A percentile compares a stretch with the other conserved stretches of the same genome.
Evolutionary conservation across 2,888 invertebrate genomes (phyloP).

Genomic region (Clivina fossor): DNA sequence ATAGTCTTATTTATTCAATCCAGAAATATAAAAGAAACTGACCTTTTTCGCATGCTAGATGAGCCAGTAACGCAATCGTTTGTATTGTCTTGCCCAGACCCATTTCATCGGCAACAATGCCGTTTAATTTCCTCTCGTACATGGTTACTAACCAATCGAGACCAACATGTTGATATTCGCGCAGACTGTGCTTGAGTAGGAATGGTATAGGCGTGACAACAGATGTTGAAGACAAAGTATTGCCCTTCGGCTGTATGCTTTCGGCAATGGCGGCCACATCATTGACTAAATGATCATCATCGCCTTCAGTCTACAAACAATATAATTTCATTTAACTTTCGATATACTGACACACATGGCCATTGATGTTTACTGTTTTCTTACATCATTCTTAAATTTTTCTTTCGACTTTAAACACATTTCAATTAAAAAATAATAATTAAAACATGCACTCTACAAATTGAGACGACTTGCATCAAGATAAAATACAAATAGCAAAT

Average conservation of each 20-base stretch:
- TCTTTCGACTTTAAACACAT: too few species aligned
- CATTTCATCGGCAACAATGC: constrained; percentile 97
- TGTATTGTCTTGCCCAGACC: constrained; percentile 97
- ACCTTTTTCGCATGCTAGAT: constrained; percentile 87
- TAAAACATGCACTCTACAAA: too few species aligned
- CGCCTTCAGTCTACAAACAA: constrained; percentile 54
- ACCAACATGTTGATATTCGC: constrained; percentile 97
- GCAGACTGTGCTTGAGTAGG: constrained; percentile 82
- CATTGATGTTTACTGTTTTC: too few species aligned
- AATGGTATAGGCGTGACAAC: constrained; percentile 93
- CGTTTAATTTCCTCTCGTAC: constrained; percentile 92
- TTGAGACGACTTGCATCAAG: too few species aligned
- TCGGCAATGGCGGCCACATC: constrained; percentile 93
- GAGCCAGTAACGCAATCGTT: constrained; percentile 91
- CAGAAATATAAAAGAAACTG: not conserved
- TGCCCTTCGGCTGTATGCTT: constrained; percentile 96
- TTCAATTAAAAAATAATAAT: too few species aligned
- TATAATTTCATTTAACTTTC: not conserved
- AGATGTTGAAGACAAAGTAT: constrained; percentile 92
- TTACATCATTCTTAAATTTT: too few species aligned
- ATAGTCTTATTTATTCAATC: too few species aligned
- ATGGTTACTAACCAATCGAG: constrained; percentile 97
- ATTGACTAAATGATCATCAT: constrained; percentile 73
- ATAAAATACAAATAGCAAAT: too few species aligned
- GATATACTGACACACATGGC: too few species aligned